Evolutionary conservation across 2,797 vertebrate genomes (phyloP).

Genomic region (Myotis myotis): DNA sequence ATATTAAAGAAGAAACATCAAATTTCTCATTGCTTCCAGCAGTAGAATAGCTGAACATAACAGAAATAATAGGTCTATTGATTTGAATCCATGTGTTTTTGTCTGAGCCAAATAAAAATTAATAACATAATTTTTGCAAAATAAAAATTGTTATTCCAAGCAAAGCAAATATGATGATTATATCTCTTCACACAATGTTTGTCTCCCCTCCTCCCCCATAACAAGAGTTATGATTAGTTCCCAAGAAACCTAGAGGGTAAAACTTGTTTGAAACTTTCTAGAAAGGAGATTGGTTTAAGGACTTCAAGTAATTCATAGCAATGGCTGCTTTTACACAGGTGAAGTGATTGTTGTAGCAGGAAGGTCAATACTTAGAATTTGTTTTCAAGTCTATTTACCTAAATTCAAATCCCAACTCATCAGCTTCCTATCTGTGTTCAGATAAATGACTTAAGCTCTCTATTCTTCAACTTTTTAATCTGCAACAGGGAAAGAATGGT

Average conservation of each 20-base stretch:
- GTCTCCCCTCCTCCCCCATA: not conserved
- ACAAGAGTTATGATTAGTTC: not conserved
- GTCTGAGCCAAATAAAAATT: constrained; percentile 61
- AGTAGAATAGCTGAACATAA: not conserved
- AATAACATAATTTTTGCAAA: constrained; percentile 46
- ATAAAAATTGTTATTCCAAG: constrained; percentile 24
- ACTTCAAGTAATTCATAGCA: not conserved
- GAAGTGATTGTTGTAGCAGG: not conserved
- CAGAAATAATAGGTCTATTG: not conserved
- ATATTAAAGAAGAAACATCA: not conserved
- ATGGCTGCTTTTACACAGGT: not conserved
- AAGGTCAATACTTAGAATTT: not conserved
- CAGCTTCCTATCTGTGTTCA: not conserved
- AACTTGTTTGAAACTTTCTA: not conserved
- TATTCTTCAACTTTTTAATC: not conserved
- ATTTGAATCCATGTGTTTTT: constrained; percentile 31
- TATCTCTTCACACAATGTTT: not conserved
- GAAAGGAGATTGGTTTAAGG: not conserved
- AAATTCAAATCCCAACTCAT: not conserved
- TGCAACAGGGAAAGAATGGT: not conserved
- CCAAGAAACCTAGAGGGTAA: not conserved
- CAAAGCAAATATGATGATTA: constrained; percentile 28
- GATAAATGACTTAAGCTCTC: not conserved
- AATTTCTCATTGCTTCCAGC: constrained; percentile 9
- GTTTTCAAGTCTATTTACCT: not conserved